Conservation (phyloP, 2,797 vertebrate species). For the Zenarchopterus dispar region DNA sequence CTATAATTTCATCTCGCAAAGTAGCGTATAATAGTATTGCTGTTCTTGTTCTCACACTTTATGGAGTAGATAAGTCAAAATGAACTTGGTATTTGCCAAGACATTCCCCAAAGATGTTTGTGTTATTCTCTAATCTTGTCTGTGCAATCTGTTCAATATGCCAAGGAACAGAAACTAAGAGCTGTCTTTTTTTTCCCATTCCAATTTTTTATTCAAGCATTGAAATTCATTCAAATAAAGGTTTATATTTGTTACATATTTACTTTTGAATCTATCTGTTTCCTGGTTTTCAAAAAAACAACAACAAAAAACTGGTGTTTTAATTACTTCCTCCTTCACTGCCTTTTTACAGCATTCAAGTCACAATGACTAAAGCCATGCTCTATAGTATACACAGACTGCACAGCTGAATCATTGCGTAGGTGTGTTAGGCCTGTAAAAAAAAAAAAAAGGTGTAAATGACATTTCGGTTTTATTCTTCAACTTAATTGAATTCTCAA, state of each 20-base stretch:
- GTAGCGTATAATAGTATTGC: conserved; percentile 45
- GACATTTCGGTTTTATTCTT: background rate
- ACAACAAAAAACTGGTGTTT: no score
- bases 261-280: background rate
- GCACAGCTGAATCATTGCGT: background rate
- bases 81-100: conserved; percentile 52
- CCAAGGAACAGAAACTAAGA: conserved; percentile 15
- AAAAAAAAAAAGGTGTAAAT: conserved; percentile 6
- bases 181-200: conserved; percentile 11
- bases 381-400: background rate
- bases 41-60: conserved; percentile 52
- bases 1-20: conserved; percentile 49
- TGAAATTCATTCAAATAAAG: background rate
- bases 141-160: conserved; percentile 45
- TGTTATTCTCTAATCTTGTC: conserved; percentile 31
- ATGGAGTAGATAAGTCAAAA: conserved; percentile 61
- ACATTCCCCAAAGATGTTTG: conserved; percentile 36
- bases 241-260: background rate
- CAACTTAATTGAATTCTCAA: background rate
- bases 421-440: conserved; percentile 5
- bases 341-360: background rate
- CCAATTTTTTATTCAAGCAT: conserved; percentile 7
- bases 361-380: background rate
- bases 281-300: background rate
- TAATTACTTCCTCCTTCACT: no score